A percentile compares a stretch with the other conserved stretches of the same genome.
Conservation (phyloP, 2,113 vertebrate species). For the Danionella cerebrum region DNA sequence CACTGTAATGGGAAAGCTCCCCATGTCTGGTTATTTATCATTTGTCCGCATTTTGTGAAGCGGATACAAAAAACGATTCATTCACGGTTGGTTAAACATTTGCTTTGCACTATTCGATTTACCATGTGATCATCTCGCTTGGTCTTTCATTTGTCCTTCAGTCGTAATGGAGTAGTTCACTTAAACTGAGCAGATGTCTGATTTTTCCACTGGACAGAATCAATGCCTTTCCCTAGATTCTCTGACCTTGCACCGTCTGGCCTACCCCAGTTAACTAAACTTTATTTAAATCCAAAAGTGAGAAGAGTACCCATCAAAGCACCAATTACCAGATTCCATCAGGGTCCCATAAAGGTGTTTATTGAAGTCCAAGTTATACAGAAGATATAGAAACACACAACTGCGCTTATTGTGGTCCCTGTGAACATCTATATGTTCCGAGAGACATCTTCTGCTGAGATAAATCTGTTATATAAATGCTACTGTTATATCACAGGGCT, state of each 20-base stretch:
- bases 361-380: not conserved
- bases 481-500: slow-evolving; percentile 11
- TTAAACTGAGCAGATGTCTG: slow-evolving; percentile 18
- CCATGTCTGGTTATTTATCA: slow-evolving; percentile 1
- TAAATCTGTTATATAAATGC: not conserved
- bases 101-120: slow-evolving; percentile 14
- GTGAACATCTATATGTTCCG: not conserved
- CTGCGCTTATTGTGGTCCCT: not conserved
- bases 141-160: slow-evolving; percentile 30
- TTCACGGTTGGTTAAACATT: slow-evolving; percentile 7
- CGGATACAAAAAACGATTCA: slow-evolving; percentile 14
- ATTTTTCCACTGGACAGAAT: slow-evolving; percentile 21
- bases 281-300: not conserved
- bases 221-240: slow-evolving; percentile 20
- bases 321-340: slow-evolving; percentile 12
- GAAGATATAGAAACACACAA: not conserved
- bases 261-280: not conserved
- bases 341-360: not conserved
- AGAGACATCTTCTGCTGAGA: not conserved
- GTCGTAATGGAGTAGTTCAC: not conserved
- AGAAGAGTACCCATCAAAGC: not conserved
- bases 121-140: not conserved
- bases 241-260: slow-evolving; percentile 4
- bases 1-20: not conserved
- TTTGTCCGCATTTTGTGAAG: not conserved